phyloP scores from a whole-genome alignment of 2,888 invertebrate species.

The Girardia tigrina region DNA sequence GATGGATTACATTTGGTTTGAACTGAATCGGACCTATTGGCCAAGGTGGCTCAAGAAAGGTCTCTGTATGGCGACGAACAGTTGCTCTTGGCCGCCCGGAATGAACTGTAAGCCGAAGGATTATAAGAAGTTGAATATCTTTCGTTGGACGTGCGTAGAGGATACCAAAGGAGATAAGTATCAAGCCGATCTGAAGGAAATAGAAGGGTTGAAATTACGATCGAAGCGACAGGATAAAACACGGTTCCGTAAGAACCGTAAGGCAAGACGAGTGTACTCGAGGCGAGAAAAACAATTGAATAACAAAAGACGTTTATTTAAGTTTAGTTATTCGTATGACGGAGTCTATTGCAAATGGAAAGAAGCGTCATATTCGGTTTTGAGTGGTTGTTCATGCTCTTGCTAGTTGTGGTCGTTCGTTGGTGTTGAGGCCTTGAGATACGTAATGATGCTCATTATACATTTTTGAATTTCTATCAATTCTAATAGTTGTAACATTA shows the following conservation, averaged over 20 bases:
- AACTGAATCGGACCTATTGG: slow-evolving; percentile 45
- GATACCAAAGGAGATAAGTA: background rate
- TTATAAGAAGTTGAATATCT: slow-evolving; percentile 40
- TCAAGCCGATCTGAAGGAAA: no score
- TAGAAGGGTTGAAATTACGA: no score
- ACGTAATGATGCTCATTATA: no score
- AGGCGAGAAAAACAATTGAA: background rate
- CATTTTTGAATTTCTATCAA: no score
- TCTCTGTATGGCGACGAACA: slow-evolving; percentile 40
- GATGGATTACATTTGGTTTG: slow-evolving; percentile 43
- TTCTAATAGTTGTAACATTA: no score
- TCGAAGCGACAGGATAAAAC: background rate
- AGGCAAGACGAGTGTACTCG: background rate
- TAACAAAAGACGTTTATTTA: background rate
- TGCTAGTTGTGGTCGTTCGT: background rate
- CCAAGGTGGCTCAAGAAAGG: slow-evolving; percentile 46
- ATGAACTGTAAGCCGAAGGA: slow-evolving; percentile 45
- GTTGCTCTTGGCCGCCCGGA: slow-evolving; percentile 48
- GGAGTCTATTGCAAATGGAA: background rate
- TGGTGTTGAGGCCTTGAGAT: no score
- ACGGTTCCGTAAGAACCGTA: background rate
- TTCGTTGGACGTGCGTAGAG: slow-evolving; percentile 44
- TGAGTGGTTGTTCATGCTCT: background rate
- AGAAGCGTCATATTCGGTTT: background rate
- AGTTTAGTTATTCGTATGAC: background rate